A percentile compares a stretch with the other conserved stretches of the same genome.
Conservation (phyloP, 2,113 vertebrate genomes). For the Reinhardtius hippoglossoides region DNA sequence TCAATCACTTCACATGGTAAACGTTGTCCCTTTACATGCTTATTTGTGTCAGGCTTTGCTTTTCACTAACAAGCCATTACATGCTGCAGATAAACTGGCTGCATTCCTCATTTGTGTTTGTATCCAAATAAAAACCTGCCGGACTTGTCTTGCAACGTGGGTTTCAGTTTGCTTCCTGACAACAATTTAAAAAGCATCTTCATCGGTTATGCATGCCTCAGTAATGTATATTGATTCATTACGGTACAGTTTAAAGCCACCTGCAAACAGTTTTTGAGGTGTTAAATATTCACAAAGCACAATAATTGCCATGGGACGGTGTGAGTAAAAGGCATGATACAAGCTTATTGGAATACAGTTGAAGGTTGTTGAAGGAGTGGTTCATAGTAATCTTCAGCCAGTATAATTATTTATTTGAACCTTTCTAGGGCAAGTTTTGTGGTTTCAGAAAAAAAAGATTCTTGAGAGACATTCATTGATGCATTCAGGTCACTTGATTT, state of each 20-base stretch:
- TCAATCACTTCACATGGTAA: too few relatives aligned
- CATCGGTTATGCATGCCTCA: neutral
- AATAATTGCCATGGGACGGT: neutral
- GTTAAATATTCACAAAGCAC: conserved; percentile 1
- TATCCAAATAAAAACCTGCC: conserved; percentile 20
- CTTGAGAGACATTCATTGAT: too few relatives aligned
- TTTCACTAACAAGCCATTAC: conserved; percentile 29
- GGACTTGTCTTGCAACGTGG: neutral
- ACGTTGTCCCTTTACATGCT: neutral
- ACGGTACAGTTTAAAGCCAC: neutral
- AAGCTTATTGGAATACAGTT: neutral
- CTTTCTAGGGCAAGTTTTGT: too few relatives aligned
- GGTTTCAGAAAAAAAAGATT: too few relatives aligned
- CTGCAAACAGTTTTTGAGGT: neutral
- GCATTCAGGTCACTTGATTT: too few relatives aligned
- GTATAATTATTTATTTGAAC: neutral
- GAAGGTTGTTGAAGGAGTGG: neutral
- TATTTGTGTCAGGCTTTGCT: conserved; percentile 14
- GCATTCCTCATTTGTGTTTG: conserved; percentile 17
- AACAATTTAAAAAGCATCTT: conserved; percentile 14
- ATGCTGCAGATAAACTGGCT: conserved; percentile 21
- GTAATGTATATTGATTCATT: neutral
- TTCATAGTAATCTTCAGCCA: neutral
- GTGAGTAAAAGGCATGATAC: neutral
- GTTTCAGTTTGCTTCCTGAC: conserved; percentile 8